Percentiles rank a stretch among this genome's conserved stretches.
Conservation (phyloP, 2,888 invertebrate genomes). For the Sericinus montela region DNA sequence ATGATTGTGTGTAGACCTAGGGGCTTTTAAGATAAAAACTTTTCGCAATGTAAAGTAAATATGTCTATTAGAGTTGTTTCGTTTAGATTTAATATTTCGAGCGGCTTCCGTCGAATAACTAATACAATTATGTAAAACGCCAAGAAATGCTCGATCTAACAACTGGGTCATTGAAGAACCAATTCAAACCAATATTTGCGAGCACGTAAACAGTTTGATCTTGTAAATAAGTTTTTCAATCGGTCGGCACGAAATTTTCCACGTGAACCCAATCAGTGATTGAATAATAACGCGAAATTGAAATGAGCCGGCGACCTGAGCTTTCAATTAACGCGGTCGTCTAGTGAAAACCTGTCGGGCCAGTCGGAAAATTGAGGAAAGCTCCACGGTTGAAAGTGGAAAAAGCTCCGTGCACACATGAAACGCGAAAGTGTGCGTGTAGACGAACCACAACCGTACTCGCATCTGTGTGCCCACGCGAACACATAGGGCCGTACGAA, state of each 20-base stretch:
- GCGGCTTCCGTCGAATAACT: not conserved
- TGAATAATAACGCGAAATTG: constrained; percentile 27
- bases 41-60: too few relatives aligned
- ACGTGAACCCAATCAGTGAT: constrained; percentile 29
- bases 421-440: constrained; percentile 17
- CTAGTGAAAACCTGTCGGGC: constrained; percentile 62
- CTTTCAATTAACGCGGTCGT: constrained; percentile 26
- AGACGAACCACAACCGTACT: constrained; percentile 1
- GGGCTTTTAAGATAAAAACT: too few relatives aligned
- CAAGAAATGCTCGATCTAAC: not conserved
- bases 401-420: constrained; percentile 55
- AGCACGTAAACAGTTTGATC: constrained; percentile 2
- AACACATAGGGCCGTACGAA: constrained; percentile 63
- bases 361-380: constrained; percentile 72
- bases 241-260: constrained; percentile 26
- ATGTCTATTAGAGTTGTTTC: too few relatives aligned
- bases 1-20: not conserved
- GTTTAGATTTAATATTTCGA: not conserved
- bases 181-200: constrained; percentile 10
- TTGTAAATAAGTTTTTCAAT: constrained; percentile 1
- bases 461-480: constrained; percentile 27
- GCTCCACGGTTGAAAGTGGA: constrained; percentile 70
- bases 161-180: constrained; percentile 14
- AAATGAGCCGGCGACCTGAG: constrained; percentile 21
- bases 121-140: not conserved